Conservation (phyloP, 2,888 invertebrate genomes). For the Drosophila testacea region DNA sequence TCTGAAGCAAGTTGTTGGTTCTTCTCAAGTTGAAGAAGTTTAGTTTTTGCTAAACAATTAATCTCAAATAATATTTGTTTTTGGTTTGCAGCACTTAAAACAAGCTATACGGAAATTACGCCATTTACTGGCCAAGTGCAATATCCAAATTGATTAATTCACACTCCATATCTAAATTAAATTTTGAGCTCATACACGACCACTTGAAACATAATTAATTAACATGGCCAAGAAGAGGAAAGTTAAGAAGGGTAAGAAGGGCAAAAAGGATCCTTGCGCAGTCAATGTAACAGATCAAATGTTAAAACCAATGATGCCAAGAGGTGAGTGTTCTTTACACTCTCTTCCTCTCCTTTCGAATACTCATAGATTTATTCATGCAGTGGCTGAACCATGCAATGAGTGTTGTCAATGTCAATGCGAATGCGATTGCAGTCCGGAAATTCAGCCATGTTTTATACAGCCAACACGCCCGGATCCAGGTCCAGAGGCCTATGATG, state of each 20-base stretch:
- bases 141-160: conserved; percentile 67
- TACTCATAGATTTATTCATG: not conserved
- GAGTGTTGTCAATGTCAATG: conserved; percentile 52
- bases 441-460: conserved; percentile 72
- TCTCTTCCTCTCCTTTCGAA: not conserved
- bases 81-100: conserved; percentile 74
- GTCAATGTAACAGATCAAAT: conserved; percentile 23
- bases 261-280: conserved; percentile 35
- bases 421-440: conserved; percentile 65
- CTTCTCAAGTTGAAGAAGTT: not conserved
- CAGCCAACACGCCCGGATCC: conserved; percentile 66
- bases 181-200: conserved; percentile 34
- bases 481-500: conserved; percentile 83
- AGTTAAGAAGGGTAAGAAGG: conserved; percentile 45
- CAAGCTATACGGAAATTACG: conserved; percentile 80
- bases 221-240: conserved; percentile 51
- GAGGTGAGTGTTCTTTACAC: conserved; percentile 1
- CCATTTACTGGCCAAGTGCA: conserved; percentile 81
- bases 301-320: conserved; percentile 9
- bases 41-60: not conserved
- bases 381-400: conserved; percentile 20
- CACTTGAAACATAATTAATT: conserved; percentile 23
- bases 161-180: conserved; percentile 43
- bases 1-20: not conserved
- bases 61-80: not conserved